Base-by-base conservation (phyloP, 2,113 vertebrate genomes). In the Urocolius indicus region DNA sequence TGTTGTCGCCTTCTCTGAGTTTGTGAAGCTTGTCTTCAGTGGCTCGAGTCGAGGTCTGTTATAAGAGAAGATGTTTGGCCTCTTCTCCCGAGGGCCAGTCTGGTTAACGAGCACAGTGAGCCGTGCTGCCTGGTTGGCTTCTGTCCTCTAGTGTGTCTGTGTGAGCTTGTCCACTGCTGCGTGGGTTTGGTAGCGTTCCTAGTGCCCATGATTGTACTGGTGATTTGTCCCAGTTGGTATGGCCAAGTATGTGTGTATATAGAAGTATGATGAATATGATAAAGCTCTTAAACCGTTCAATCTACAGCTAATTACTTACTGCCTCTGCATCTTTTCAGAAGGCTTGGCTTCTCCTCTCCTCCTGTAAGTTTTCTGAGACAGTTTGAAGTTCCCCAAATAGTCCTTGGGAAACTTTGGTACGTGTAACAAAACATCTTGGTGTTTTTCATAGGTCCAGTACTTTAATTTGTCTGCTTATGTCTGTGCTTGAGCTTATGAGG, bases 61-160 rank as follows among this genome's bases (percentile, higher is more conserved):
- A 0, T 9, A 9, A 36, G 23, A 45, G 10, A 4, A 6, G 36
- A 1, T 20, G 17, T 62, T 51, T 29, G 65, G 8, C 5, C 21
- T 32, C 34, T n/a, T 29, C 9, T 27, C 3, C 17, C 5, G 23
- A 8, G 19, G 29, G 48, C 32, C 2, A 5, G 14, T 17, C 15
- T 23, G 0, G 65, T 22, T 32, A 0, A 0, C 12, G 75, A 6
- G 9, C 32, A 2, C 27, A 8, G 30, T 3, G 62, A 18, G 49
- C 65, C 23, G 3, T 9, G 24, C 46, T 79, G 67, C 45, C 30
- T 3, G 9, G 0, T 9, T 9, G 21, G 3, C 41, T 34, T 11
- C 49, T 55, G 54, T 18, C 8, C 0, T 6, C 10, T 3, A 1
- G 32, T 0, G 2, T 4, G 13, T 5, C 19, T 21, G 9, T 27